Conservation (phyloP, 2,113 vertebrate species). For the Paradoxurus hermaphroditus region DNA sequence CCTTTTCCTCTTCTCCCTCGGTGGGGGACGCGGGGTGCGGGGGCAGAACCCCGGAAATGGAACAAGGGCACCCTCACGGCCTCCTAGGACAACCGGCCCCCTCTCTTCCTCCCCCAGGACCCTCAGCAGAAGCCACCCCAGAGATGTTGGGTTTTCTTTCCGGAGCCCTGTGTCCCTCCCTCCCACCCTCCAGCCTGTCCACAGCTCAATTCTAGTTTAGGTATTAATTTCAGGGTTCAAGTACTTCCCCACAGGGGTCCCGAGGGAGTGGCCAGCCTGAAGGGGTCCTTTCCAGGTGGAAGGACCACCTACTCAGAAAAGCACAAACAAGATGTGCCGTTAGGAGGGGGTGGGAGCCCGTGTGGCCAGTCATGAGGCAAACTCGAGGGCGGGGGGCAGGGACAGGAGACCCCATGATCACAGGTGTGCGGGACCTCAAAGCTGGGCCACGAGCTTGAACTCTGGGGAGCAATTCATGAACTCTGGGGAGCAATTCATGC, state of each 20-base stretch:
- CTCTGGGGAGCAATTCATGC: neutral
- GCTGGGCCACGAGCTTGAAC: neutral
- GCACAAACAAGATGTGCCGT: neutral
- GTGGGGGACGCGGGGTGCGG: fast-evolving
- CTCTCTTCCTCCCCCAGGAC: no score
- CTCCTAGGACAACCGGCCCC: neutral
- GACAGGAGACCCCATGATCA: neutral
- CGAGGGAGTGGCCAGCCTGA: neutral
- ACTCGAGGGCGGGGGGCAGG: no score
- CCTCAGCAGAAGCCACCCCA: no score
- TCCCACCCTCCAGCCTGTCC: no score
- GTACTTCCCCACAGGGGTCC: neutral
- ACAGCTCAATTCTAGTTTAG: neutral
- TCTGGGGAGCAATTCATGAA: neutral
- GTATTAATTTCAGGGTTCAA: neutral
- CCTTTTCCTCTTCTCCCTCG: neutral
- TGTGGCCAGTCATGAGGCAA: fast-evolving
- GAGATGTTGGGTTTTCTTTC: no score
- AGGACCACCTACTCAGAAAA: neutral
- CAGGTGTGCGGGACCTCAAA: neutral
- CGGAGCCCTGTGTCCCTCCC: no score
- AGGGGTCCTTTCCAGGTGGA: neutral
- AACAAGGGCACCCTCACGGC: fast-evolving
- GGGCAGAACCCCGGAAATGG: neutral
- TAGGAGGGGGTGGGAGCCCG: neutral